These are phyloP conservation scores for Anas bernieri DNA, from an alignment of 2,797 vertebrate genomes.

Conservation along the genomic window DNA sequence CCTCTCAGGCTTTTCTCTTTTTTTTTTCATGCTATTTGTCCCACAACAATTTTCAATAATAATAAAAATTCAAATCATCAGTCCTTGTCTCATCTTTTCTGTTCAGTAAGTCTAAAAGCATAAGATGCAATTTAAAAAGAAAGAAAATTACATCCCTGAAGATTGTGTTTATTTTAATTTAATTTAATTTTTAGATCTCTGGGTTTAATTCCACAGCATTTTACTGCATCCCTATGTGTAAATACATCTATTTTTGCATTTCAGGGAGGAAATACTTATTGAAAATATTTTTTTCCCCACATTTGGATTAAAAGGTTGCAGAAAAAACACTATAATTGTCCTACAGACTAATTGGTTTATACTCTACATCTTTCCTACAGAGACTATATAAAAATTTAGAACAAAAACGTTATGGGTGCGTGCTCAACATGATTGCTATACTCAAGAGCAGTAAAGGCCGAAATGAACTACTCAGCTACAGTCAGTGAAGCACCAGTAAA, in stretches of 20 bases:
- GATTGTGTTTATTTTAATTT: background rate
- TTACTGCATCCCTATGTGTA: background rate
- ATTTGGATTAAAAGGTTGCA: background rate
- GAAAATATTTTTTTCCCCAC: background rate
- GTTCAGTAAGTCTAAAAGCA: background rate
- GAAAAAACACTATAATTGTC: background rate
- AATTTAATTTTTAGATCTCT: background rate
- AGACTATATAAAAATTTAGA: background rate
- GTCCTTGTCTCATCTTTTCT: background rate
- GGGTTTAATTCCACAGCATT: background rate
- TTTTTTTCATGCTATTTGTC: background rate
- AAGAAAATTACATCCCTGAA: background rate
- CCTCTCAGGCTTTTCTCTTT: too few species aligned
- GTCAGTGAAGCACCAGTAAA: background rate
- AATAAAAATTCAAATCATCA: background rate
- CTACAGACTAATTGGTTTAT: background rate
- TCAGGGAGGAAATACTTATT: background rate
- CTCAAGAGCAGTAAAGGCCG: background rate
- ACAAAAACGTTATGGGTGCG: background rate
- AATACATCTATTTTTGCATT: background rate
- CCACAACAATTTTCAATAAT: background rate
- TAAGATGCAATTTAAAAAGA: background rate
- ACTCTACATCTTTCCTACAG: background rate
- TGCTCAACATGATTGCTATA: background rate
- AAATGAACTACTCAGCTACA: background rate